Percentiles rank a stretch among this genome's conserved stretches.
Conservation (phyloP, 64 coral and sea anemone species). For the Astreopora myriophthalma region DNA sequence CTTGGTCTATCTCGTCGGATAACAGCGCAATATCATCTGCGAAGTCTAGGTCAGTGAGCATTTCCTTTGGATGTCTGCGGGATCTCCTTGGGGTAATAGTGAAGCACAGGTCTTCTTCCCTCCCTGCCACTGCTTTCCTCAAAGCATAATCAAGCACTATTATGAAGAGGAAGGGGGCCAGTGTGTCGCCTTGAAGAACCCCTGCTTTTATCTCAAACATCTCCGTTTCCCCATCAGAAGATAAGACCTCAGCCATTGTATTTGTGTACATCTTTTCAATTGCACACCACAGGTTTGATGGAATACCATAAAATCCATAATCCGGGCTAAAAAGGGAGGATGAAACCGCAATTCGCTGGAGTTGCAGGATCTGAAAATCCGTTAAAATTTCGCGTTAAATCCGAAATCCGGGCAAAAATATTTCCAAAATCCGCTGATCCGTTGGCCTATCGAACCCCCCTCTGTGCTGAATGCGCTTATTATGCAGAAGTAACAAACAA, state of each 20-base stretch:
- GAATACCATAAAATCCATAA: neutral
- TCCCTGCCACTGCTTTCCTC: neutral
- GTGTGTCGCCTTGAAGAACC: neutral
- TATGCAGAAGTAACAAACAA: too few species aligned
- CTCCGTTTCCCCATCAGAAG: neutral
- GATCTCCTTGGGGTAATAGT: neutral
- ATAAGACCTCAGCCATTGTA: neutral
- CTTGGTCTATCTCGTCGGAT: neutral
- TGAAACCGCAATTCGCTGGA: too few species aligned
- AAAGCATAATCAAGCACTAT: neutral
- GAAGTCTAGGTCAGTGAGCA: neutral
- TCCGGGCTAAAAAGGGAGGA: too few species aligned
- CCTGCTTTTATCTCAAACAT: neutral
- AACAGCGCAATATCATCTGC: neutral
- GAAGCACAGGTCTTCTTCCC: neutral
- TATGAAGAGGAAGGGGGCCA: neutral
- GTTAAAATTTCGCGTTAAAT: too few species aligned
- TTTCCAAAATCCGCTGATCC: too few species aligned
- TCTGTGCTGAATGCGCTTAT: too few species aligned
- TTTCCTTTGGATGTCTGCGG: neutral
- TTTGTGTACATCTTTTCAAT: neutral
- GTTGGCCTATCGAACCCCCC: too few species aligned
- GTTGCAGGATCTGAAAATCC: too few species aligned
- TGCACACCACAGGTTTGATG: neutral
- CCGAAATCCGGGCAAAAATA: too few species aligned